Base-by-base conservation (phyloP, 2,113 vertebrate genomes). In the Syngnathus floridae region DNA sequence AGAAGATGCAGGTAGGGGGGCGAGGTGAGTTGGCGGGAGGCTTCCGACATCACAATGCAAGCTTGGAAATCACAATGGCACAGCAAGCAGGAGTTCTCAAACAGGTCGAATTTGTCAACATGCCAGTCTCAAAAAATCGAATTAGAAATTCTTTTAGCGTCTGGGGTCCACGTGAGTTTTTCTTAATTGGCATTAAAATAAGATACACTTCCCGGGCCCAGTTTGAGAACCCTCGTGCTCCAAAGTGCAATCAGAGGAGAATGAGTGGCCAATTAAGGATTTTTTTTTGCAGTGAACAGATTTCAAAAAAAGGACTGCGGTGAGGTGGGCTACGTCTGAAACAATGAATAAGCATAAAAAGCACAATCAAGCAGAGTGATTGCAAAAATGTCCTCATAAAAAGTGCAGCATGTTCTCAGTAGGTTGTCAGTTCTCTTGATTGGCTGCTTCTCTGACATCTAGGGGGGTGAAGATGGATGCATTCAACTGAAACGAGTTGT, bases 301-400 rank as follows among this genome's bases (percentile, higher is more conserved):
- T 76, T 46, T 67, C 67, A 3, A 78, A 82, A 38, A 38, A 38
- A 38, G 66, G 66, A 70, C 87, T 80, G 84, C 87, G 88, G 76
- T 74, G 45, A 49, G 51, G 2, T 36, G 17, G 71, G 72, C 69
- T 16, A 72, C 58, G 45, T 64, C 60, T 74, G 58, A 70, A 64
- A 77, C 55, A 41, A 60, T 82, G 76, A 87, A 88, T 76, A 80
- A 68, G 70, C 82, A 77, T 81, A 81, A 80, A 74, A 55, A 73
- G 66, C 11, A 46, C 74, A 89, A 88, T 90, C 87, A 87, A 68
- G 74, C 72, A 51, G 67, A 54, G 16, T 85, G 82, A 90, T 87
- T 87, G 84, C 69, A 3, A 54, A 46, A 75, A 72, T 52, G 61
- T 66, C 43, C 70, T 68, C 68, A 65, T 69, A 66, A 54, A 26